Conservation (phyloP, 1,140 invertebrate species). For the Akabosia matsudoensis region DNA sequence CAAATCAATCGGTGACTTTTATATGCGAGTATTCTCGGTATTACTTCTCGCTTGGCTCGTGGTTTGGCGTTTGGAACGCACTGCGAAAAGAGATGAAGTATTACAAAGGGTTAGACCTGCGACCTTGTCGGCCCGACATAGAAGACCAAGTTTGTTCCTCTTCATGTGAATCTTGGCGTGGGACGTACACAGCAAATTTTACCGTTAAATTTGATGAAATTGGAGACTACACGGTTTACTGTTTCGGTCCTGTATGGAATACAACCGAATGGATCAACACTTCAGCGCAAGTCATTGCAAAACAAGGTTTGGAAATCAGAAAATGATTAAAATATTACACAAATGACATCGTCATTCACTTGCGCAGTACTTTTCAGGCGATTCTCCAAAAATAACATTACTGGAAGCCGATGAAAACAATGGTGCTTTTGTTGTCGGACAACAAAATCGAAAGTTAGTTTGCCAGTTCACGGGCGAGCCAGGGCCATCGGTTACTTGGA, state of each 20-base stretch:
- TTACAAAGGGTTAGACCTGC: not conserved
- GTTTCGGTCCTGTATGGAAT: not conserved
- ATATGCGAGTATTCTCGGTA: slow-evolving; percentile 1
- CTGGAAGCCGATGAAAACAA: not conserved
- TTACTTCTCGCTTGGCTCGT: slow-evolving; percentile 1
- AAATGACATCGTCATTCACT: not conserved
- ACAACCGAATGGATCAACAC: slow-evolving; percentile 6
- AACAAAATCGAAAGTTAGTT: not conserved
- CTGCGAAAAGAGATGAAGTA: not conserved
- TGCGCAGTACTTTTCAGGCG: not conserved
- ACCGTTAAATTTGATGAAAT: not conserved
- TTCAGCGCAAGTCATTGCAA: not conserved
- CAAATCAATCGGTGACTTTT: not conserved
- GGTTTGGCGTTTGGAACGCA: not conserved
- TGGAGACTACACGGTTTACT: not conserved
- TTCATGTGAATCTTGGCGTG: slow-evolving; percentile 1
- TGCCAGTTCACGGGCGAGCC: not conserved
- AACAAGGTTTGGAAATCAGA: not conserved
- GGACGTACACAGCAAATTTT: not conserved
- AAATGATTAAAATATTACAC: not conserved
- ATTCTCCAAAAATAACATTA: not conserved
- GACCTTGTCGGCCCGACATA: not conserved
- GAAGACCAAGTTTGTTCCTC: too few species aligned
- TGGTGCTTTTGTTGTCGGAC: not conserved
- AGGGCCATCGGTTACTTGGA: not conserved